Conservation (phyloP, 2,797 vertebrate species). For the Catostomus latipinnis region DNA sequence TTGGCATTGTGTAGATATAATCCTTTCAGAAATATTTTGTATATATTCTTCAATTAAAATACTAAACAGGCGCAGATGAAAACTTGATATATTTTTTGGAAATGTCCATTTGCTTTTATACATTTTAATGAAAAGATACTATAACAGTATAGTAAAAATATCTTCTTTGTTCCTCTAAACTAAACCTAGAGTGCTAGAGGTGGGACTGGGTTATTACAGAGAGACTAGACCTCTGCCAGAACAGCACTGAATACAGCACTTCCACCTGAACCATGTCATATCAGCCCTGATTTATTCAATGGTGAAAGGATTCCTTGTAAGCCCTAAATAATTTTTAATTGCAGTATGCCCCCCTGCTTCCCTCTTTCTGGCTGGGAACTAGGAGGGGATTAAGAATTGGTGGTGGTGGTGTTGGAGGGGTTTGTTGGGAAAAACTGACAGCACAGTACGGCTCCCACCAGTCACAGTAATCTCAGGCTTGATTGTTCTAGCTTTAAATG, state of each 20-base stretch:
- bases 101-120: too few relatives aligned
- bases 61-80: too few relatives aligned
- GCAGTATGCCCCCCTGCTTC: conserved; percentile 70
- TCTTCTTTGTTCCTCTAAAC: conserved; percentile 40
- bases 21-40: too few relatives aligned
- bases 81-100: too few relatives aligned
- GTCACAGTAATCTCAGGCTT: conserved; percentile 35
- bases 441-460: conserved; percentile 48
- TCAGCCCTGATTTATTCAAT: conserved; percentile 75
- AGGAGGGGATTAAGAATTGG: conserved; percentile 72
- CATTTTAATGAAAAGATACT: too few relatives aligned
- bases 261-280: conserved; percentile 66
- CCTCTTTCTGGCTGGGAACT: conserved; percentile 67
- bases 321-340: conserved; percentile 84
- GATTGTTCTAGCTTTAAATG: conserved; percentile 51
- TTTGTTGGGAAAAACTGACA: conserved; percentile 62
- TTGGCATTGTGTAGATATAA: too few relatives aligned
- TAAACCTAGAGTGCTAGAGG: conserved; percentile 64
- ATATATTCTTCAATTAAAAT: too few relatives aligned
- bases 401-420: conserved; percentile 42
- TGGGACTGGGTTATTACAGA: conserved; percentile 76
- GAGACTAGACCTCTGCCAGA: conserved; percentile 71
- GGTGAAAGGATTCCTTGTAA: conserved; percentile 80
- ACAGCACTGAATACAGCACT: conserved; percentile 60
- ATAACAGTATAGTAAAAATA: too few relatives aligned